These are phyloP conservation scores for Drosophila biarmipes DNA, from an alignment of 1,140 invertebrate genomes.

Conservation along the genomic window DNA sequence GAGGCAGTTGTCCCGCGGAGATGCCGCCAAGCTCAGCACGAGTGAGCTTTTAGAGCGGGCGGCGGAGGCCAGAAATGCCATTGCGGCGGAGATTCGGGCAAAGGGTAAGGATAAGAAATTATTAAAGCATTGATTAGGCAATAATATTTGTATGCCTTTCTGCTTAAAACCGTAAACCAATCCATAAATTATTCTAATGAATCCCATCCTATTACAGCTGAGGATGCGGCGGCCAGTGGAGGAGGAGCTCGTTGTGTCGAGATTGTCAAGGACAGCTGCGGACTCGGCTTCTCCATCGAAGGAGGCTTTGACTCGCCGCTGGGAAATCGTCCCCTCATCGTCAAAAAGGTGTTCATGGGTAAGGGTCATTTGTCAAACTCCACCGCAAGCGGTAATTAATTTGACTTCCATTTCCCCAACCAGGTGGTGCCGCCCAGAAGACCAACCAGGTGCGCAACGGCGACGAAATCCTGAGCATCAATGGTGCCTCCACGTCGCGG, in stretches of 20 bases:
- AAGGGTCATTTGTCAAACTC: conserved; percentile 57
- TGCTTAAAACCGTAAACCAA: not conserved
- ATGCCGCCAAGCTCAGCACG: conserved; percentile 79
- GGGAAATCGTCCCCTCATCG: conserved; percentile 93
- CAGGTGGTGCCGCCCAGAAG: conserved; percentile 95
- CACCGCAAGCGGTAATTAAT: conserved; percentile 7
- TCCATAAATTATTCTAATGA: not conserved
- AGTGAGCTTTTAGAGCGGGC: conserved; percentile 79
- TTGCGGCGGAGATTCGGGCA: conserved; percentile 80
- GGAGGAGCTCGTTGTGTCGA: conserved; percentile 85
- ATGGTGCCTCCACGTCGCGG: conserved; percentile 90
- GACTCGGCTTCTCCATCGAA: conserved; percentile 96
- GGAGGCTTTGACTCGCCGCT: conserved; percentile 95
- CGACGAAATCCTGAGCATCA: conserved; percentile 94
- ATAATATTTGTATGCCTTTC: too few relatives aligned
- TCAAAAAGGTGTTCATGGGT: conserved; percentile 97
- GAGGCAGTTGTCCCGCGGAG: conserved; percentile 71
- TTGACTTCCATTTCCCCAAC: conserved; percentile 12
- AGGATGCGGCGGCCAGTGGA: conserved; percentile 54
- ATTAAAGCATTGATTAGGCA: too few relatives aligned
- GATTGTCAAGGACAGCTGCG: conserved; percentile 93
- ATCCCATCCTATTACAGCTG: conserved; percentile 32
- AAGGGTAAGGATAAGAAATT: conserved; percentile 49
- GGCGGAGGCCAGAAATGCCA: conserved; percentile 74
- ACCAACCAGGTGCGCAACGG: conserved; percentile 92